phyloP scores from a whole-genome alignment of 2,113 vertebrate species.

The Zosterops japonicus region DNA sequence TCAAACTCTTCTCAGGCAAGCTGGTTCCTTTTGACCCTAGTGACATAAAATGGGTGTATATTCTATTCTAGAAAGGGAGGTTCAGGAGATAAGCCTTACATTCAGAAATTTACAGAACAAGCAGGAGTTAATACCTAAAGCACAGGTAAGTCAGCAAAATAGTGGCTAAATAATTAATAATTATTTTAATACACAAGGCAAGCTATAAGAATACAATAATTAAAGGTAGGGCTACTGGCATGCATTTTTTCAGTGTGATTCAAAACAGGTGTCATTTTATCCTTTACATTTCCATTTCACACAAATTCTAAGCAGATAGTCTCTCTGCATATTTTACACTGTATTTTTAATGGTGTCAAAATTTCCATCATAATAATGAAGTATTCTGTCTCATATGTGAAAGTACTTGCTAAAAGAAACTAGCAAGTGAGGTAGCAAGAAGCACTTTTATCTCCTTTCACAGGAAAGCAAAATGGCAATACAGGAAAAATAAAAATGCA shows the following conservation, averaged over 20 bases:
- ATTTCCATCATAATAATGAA: not conserved
- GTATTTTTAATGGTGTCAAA: constrained; percentile 23
- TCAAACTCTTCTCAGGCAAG: not conserved
- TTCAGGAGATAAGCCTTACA: not conserved
- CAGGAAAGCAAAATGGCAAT: not conserved
- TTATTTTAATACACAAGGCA: not conserved
- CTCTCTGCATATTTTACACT: constrained; percentile 41
- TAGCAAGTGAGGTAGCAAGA: not conserved
- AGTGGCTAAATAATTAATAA: not conserved
- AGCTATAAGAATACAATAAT: not conserved
- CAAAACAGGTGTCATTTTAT: not conserved
- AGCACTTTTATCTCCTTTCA: not conserved
- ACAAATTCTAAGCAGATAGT: not conserved
- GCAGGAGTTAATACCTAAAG: not conserved
- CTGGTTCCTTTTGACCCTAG: not conserved
- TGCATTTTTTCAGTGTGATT: not conserved
- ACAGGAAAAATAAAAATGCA: not conserved
- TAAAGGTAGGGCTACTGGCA: not conserved
- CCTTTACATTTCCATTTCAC: not conserved
- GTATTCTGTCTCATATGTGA: not conserved
- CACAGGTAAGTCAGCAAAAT: not conserved
- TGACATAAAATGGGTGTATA: not conserved
- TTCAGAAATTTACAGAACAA: not conserved
- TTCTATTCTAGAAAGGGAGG: not conserved
- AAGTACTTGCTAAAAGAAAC: not conserved